Percentiles rank a stretch among this genome's conserved stretches.
These are phyloP conservation scores for Drosophila mojavensis DNA, from an alignment of 1,140 invertebrate species.

Conservation along the genomic window DNA sequence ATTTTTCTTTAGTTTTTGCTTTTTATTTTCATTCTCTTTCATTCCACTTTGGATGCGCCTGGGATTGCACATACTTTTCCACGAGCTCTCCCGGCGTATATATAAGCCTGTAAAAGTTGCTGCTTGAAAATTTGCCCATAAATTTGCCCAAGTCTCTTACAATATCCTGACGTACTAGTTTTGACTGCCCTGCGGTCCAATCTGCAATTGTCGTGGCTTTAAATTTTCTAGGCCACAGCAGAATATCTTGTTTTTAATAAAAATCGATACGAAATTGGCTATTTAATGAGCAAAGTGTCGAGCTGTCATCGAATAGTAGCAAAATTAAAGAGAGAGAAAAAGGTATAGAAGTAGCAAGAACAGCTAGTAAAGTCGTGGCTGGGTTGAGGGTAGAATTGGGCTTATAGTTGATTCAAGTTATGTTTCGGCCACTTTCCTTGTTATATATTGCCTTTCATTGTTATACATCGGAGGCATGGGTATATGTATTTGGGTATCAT, in stretches of 20 bases:
- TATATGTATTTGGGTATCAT: too few relatives aligned
- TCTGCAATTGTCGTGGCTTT: conserved; percentile 16
- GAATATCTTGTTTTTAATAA: background rate
- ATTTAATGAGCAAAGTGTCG: conserved; percentile 26
- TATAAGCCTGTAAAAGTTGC: conserved; percentile 23
- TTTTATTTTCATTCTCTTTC: conserved; percentile 16
- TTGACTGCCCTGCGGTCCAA: background rate
- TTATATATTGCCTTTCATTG: conserved; percentile 53
- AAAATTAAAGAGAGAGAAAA: background rate
- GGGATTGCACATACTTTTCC: conserved; percentile 25
- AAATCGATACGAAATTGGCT: conserved; percentile 25
- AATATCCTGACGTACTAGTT: conserved; percentile 2
- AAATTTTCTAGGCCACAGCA: conserved; percentile 6
- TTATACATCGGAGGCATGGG: conserved; percentile 3
- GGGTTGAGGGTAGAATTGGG: conserved; percentile 13
- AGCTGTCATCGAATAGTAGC: conserved; percentile 18
- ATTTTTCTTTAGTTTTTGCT: conserved; percentile 4
- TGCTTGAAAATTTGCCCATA: conserved; percentile 42
- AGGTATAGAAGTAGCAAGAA: too few relatives aligned
- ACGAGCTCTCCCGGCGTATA: background rate
- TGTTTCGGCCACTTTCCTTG: conserved; percentile 50
- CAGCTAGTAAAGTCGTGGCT: too few relatives aligned
- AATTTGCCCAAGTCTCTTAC: conserved; percentile 39
- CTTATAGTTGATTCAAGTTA: conserved; percentile 24
- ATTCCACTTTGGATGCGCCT: conserved; percentile 23